These are phyloP conservation scores for Sciurus carolinensis DNA, from an alignment of 2,797 vertebrate genomes.

Conservation along the genomic window DNA sequence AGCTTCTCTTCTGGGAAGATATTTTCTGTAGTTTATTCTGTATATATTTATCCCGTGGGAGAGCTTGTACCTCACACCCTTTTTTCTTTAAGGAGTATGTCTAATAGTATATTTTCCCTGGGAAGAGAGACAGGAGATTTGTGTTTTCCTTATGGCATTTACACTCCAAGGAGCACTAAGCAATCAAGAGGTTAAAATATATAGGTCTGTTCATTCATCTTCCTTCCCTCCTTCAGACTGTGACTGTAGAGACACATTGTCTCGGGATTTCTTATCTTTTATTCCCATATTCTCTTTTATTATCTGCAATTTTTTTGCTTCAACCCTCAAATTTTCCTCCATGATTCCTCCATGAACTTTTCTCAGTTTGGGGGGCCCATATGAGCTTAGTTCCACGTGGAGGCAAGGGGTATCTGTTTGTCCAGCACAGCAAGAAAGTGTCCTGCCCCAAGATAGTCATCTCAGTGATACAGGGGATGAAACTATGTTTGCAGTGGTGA, in stretches of 20 bases:
- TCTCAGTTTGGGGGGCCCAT: neutral
- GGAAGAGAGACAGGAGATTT: neutral
- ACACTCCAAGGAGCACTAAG: neutral
- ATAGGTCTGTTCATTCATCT: neutral
- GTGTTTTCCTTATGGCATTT: neutral
- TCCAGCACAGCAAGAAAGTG: neutral
- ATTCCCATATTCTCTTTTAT: conserved; percentile 6
- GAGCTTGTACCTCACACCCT: neutral
- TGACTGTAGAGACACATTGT: neutral
- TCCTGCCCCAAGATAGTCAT: neutral
- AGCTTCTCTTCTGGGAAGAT: neutral
- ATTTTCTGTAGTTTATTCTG: conserved; percentile 21
- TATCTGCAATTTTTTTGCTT: neutral
- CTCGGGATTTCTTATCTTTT: neutral
- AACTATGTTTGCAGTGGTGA: neutral
- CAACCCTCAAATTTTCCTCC: neutral
- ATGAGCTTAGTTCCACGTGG: neutral
- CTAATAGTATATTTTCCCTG: neutral
- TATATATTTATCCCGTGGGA: neutral
- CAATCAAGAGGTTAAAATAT: conserved; percentile 22
- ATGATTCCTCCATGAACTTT: neutral
- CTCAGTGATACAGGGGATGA: neutral
- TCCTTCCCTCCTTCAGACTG: neutral
- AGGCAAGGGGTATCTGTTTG: neutral
- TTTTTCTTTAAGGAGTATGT: conserved; percentile 6